Evolutionary conservation across 2,888 invertebrate species (phyloP), one percentile per base, ranked within the genome.

Genomic region (Cerastis leucographa): DNA sequence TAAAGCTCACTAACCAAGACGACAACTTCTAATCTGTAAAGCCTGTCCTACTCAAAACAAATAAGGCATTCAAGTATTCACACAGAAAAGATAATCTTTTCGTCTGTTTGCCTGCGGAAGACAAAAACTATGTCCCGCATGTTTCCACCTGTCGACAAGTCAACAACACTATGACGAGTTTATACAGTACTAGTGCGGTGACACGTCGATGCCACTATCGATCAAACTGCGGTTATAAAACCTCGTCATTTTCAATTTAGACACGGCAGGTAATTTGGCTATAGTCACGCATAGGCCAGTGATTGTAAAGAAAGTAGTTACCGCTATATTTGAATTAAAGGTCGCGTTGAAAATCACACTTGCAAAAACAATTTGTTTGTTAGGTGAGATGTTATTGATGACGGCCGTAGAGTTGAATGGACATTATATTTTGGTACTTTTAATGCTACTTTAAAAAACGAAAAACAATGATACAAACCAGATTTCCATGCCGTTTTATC

Each of bases 101-200:
- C 29, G 65, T 86, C 46, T 79, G 81, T 87, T 67, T 78, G 74
- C 68, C 44, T 65, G 78, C 83, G 81, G 85, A 83, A 85, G 81
- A 89, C 87, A 91, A 91, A 91, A 92, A 90, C 88, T 86, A 79
- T 83, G 80, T 81, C 84, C 88, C 81, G 74, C 83, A 74, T 78
- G 81, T 83, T 82, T 87, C 84, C 93, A 93, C 94, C 94, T 94
- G 94, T 92, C 93, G 87, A 76, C 87, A 84, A 87, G 92, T 92
- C 91, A 92, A 92, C 92, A 92, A 85, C 88, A 89, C 89, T 89
- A 90, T 89, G 88, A 91, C 89, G 81, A 83, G 85, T 89, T 88
- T 88, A 79, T 81, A 75, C 68, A 70, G 51, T 29, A 35, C 9
- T 89, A 89, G 88, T 80, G 88, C 68, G 12, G 82, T 9, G 61